Evolutionary conservation across 2,113 vertebrate genomes (phyloP).

Genomic region (Paradisaea rubra): DNA sequence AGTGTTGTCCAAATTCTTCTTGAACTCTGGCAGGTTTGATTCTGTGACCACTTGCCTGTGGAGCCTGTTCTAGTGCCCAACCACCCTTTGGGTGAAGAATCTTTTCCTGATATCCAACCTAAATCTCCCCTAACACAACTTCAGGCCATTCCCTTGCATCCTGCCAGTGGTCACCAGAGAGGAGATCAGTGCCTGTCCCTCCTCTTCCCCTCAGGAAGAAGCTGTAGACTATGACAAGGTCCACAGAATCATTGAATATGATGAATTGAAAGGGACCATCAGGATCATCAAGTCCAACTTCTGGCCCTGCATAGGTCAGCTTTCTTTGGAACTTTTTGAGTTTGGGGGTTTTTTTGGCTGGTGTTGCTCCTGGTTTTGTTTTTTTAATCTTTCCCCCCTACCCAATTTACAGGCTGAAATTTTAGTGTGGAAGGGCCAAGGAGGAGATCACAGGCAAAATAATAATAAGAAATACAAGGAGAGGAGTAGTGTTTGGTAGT

Average conservation of each 20-base stretch:
- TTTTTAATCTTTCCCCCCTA: not conserved
- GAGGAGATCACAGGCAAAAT: not conserved
- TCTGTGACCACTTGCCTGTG: fast-evolving
- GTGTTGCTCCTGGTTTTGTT: not conserved
- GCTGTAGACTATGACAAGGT: fast-evolving
- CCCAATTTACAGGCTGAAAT: not conserved
- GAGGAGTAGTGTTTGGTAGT: not conserved
- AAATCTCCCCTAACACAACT: not conserved
- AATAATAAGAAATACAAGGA: not conserved
- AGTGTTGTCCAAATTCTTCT: not conserved
- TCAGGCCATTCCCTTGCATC: not conserved
- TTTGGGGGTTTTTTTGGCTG: not conserved
- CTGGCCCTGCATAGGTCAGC: not conserved
- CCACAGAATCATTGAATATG: not conserved
- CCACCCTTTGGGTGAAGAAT: not conserved
- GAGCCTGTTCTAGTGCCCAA: not conserved
- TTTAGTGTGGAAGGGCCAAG: not conserved
- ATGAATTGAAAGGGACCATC: not conserved
- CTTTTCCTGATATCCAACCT: not conserved
- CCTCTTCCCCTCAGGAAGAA: not conserved
- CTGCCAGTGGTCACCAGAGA: too few species aligned
- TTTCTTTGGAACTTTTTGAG: not conserved
- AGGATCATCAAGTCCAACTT: not conserved
- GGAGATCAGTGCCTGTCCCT: not conserved
- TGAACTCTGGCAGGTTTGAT: not conserved